These are phyloP conservation scores for Gymnocypris eckloni DNA, from an alignment of 2,797 vertebrate genomes.

Conservation along the genomic window DNA sequence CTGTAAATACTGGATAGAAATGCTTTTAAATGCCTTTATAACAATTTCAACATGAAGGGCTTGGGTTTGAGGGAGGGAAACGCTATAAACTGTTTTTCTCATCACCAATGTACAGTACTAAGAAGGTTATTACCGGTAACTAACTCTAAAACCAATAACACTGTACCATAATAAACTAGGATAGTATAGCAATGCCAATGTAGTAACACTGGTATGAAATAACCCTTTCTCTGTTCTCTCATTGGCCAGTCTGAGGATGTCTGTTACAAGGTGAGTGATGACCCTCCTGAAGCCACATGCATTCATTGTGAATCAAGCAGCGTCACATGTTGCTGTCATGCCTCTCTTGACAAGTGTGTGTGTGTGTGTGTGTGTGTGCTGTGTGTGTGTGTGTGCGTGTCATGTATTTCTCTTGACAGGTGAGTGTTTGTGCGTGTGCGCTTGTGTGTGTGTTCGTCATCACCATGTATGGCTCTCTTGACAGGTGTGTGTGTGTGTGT, in stretches of 20 bases:
- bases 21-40: not conserved
- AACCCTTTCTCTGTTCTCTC: constrained; percentile 5
- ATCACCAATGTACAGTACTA: not conserved
- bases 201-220: not conserved
- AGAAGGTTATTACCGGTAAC: not conserved
- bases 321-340: too few relatives aligned
- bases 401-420: too few relatives aligned
- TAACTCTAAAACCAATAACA: not conserved
- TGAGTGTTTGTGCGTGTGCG: too few relatives aligned
- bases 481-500: too few relatives aligned
- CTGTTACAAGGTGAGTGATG: too few relatives aligned
- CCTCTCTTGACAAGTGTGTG: too few relatives aligned
- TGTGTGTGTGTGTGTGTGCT: too few relatives aligned
- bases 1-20: not conserved
- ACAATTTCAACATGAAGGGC: not conserved
- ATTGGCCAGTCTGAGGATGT: constrained; percentile 90
- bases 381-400: too few relatives aligned
- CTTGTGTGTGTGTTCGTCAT: too few relatives aligned
- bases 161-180: not conserved
- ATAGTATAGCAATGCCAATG: not conserved
- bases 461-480: too few relatives aligned
- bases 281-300: too few relatives aligned
- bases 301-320: too few relatives aligned
- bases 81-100: not conserved
- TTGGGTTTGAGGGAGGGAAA: not conserved